A percentile compares a stretch with the other conserved stretches of the same genome.
Conservation (phyloP, 2,797 vertebrate genomes). For the Anguilla marmorata region DNA sequence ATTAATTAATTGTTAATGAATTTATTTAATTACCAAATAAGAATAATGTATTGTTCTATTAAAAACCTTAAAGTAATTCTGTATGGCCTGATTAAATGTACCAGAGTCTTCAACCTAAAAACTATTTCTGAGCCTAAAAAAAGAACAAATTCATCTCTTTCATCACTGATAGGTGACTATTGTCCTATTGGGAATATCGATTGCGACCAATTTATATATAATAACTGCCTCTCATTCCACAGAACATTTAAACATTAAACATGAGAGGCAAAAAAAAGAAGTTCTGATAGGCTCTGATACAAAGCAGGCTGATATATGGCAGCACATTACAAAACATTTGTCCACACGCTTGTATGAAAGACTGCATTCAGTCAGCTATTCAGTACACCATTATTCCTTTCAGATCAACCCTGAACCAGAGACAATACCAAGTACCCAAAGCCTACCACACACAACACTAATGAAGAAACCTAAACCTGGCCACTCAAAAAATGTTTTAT, state of each 20-base stretch:
- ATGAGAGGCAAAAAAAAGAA: not conserved
- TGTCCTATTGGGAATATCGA: not conserved
- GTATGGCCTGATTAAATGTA: not conserved
- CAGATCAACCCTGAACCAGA: not conserved
- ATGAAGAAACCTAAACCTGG: not conserved
- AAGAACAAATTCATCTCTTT: constrained; percentile 18
- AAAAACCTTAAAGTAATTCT: constrained; percentile 9
- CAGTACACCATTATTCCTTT: not conserved
- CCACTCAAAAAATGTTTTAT: no score
- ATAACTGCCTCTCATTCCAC: not conserved
- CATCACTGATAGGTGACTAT: constrained; percentile 25
- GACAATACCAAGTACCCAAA: not conserved
- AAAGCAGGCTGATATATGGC: not conserved
- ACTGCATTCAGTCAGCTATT: not conserved
- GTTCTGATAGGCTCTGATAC: not conserved
- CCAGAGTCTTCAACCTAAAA: constrained; percentile 6
- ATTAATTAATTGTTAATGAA: no score
- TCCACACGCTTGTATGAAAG: not conserved
- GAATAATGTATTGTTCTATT: not conserved
- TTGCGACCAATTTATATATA: not conserved
- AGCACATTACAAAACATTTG: not conserved
- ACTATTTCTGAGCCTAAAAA: not conserved
- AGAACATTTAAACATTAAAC: not conserved
- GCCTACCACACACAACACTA: not conserved
- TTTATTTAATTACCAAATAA: not conserved